Conservation (phyloP, 2,797 vertebrate species). For the Syngnathus acus region DNA sequence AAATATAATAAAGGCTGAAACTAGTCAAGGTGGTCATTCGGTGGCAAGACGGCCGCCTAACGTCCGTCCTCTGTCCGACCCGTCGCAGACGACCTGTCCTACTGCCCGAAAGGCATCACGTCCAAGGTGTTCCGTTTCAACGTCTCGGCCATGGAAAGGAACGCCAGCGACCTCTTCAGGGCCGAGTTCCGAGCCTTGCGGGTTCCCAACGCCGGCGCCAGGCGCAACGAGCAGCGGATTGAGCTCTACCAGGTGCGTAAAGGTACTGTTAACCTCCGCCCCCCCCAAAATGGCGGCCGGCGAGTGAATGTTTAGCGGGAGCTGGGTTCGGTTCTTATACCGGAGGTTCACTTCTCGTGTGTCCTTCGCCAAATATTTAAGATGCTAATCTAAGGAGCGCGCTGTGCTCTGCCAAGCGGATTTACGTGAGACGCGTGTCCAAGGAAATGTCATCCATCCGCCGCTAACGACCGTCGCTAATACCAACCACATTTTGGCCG, state of each 20-base stretch:
- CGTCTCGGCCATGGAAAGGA: constrained; percentile 91
- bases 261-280: too few species aligned
- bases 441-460: constrained; percentile 9
- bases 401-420: background rate
- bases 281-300: too few species aligned
- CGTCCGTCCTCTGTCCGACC: too few species aligned
- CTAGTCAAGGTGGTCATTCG: too few species aligned
- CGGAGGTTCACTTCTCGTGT: constrained; percentile 11
- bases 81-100: constrained; percentile 79
- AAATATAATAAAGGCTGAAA: too few species aligned
- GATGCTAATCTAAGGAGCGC: background rate
- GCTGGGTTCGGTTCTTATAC: constrained; percentile 12
- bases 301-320: constrained; percentile 33
- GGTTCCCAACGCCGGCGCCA: constrained; percentile 82
- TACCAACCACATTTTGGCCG: constrained; percentile 47
- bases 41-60: too few species aligned
- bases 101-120: constrained; percentile 86
- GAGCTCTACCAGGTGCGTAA: constrained; percentile 91
- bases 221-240: constrained; percentile 88
- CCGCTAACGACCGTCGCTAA: too few species aligned
- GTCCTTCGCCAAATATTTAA: constrained; percentile 7
- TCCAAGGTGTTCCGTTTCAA: constrained; percentile 94
- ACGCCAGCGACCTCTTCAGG: constrained; percentile 90
- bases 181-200: constrained; percentile 91
- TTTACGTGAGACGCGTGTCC: constrained; percentile 6